Conservation (phyloP, 2,888 invertebrate genomes). For the Lepetodrilus schrolli region DNA sequence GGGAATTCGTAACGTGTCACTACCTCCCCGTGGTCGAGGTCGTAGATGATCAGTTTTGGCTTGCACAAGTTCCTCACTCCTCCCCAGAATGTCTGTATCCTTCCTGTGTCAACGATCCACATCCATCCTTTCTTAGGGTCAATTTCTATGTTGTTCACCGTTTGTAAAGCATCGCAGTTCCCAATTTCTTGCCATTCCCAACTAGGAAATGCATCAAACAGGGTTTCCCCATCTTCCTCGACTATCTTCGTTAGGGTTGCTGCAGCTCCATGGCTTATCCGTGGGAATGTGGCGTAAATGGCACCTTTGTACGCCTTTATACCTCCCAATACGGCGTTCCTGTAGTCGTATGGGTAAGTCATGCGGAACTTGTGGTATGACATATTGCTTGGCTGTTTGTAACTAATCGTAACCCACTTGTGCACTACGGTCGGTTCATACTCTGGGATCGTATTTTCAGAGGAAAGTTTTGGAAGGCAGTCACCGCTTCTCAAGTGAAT, state of each 20-base stretch:
- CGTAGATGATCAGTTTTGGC: slow-evolving; percentile 61
- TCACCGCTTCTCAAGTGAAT: too few relatives aligned
- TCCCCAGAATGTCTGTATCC: slow-evolving; percentile 30
- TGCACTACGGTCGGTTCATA: slow-evolving; percentile 41
- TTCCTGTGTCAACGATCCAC: slow-evolving; percentile 64
- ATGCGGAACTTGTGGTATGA: slow-evolving; percentile 36
- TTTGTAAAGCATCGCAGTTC: slow-evolving; percentile 62
- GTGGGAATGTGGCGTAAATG: slow-evolving; percentile 60
- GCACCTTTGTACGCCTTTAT: slow-evolving; percentile 54
- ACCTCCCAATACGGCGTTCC: slow-evolving; percentile 54
- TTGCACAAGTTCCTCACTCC: slow-evolving; percentile 48
- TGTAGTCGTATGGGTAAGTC: slow-evolving; percentile 41
- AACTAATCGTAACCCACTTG: slow-evolving; percentile 56
- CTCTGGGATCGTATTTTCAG: neutral
- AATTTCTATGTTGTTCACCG: slow-evolving; percentile 64
- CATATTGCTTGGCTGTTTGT: slow-evolving; percentile 47
- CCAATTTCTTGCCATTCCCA: slow-evolving; percentile 60
- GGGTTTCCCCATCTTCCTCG: slow-evolving; percentile 31
- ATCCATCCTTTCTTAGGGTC: slow-evolving; percentile 61
- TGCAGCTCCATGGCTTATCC: slow-evolving; percentile 57
- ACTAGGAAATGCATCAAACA: slow-evolving; percentile 55
- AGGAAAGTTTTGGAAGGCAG: too few relatives aligned
- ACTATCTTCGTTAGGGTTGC: slow-evolving; percentile 41
- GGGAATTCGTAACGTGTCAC: slow-evolving; percentile 54
- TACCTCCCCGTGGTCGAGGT: slow-evolving; percentile 46